Evolutionary conservation across 2,888 invertebrate genomes (phyloP).

Genomic region (Amphimallon solstitiale): DNA sequence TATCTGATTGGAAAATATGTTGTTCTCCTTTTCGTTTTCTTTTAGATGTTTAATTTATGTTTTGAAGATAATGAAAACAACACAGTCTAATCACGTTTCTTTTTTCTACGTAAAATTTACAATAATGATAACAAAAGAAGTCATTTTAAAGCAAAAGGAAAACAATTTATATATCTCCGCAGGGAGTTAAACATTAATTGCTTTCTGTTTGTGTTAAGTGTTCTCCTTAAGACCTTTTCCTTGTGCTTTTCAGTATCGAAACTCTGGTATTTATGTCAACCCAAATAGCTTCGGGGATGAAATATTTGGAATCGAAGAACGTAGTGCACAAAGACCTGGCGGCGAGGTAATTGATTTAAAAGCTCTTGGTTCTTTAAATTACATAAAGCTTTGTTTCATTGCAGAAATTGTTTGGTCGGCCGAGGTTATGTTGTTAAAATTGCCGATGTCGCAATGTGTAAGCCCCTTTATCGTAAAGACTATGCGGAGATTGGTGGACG

Average conservation of each 20-base stretch:
- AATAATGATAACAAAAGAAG: neutral
- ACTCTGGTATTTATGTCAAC: conserved; percentile 77
- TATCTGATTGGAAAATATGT: no score
- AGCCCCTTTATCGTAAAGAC: conserved; percentile 71
- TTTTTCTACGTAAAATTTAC: neutral
- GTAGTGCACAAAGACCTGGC: conserved; percentile 84
- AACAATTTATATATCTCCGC: neutral
- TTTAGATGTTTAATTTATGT: no score
- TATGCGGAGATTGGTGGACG: conserved; percentile 72
- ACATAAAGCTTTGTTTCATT: conserved; percentile 45
- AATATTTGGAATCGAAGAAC: conserved; percentile 80
- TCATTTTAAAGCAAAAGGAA: no score
- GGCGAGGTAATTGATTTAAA: conserved; percentile 65
- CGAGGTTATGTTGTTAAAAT: conserved; percentile 71
- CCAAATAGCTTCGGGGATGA: conserved; percentile 83
- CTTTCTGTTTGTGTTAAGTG: neutral
- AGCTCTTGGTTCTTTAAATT: conserved; percentile 13
- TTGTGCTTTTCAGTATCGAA: conserved; percentile 67
- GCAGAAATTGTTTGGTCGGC: conserved; percentile 71
- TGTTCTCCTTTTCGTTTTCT: no score
- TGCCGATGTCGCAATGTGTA: conserved; percentile 72
- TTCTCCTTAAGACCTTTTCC: neutral
- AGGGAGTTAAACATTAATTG: conserved; percentile 8
- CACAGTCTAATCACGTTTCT: no score
- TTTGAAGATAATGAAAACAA: no score